Base-by-base conservation (phyloP, 2,113 vertebrate genomes). In the Furnarius figulus region DNA sequence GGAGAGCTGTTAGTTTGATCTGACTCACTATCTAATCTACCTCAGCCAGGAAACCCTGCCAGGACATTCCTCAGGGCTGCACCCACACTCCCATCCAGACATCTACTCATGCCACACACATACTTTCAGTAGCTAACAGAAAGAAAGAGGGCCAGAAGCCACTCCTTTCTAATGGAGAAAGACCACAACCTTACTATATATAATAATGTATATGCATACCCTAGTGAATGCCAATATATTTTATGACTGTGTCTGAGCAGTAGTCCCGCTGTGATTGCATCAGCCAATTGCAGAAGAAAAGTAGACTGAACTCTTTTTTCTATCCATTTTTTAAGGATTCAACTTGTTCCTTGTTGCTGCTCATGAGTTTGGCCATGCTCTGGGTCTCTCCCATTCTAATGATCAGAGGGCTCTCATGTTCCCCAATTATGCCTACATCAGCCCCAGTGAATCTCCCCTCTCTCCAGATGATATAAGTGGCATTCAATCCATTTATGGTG, bases 401-500 rank as follows among this genome's bases (percentile, higher is more conserved):
- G 98, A 99, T 68, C 97, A 96, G 39, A 98, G 97, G 73, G 99
- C 99, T 4, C 97, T 99, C 94, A 99, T 99, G 99, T 99, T 97
- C 90, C 98, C 99, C 16, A 78, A 95, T 27, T 99, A 99, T 6
- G 97, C 97, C 68, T 99, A 97, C 59, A 66, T 96, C 44, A 96
- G 98, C 73, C 97, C 98, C 20, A 97, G 95, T 4, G 98, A 98
- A 74, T 99, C 98, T 18, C 90, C 97, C 28, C 98, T 99, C 42
- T 98, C 98, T 79, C 95, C 80, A 50, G 99, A 99, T 56, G 99
- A 99, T 44, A 95, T 99, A 90, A 93, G 40, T 1, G 99, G 98
- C 79, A 99, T 99, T 94, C 99, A 99, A 89, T 98, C 98, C 56
- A 98, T 99, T 83, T 99, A 99, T 19, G 99, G 99, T 99, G 47